phyloP scores from a whole-genome alignment of 2,888 invertebrate genomes.

The Archips xylosteana region DNA sequence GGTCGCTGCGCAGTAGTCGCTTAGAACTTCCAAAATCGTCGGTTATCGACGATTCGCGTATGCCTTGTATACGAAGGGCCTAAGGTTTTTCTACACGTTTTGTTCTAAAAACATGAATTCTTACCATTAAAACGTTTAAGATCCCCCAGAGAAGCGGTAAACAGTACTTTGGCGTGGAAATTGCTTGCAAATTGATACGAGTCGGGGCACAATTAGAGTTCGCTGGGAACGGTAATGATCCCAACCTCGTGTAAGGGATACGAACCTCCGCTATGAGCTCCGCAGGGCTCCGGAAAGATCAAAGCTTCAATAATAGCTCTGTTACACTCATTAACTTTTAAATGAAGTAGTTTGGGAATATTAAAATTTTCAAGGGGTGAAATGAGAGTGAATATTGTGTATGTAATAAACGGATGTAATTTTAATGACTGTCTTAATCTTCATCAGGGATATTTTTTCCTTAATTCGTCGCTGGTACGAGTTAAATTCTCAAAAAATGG shows the following conservation, averaged over 20 bases:
- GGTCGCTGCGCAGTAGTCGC: too few relatives aligned
- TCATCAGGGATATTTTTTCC: too few relatives aligned
- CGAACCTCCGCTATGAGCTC: slow-evolving; percentile 44
- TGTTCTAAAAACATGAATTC: too few relatives aligned
- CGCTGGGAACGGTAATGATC: slow-evolving; percentile 60
- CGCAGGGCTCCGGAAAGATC: slow-evolving; percentile 24
- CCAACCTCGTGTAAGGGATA: slow-evolving; percentile 48
- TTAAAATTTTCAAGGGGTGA: neutral
- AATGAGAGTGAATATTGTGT: neutral
- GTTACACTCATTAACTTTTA: slow-evolving; percentile 36
- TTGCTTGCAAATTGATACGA: slow-evolving; percentile 77
- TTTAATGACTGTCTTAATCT: neutral
- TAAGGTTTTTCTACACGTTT: too few relatives aligned
- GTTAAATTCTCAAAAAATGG: too few relatives aligned
- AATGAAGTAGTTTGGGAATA: slow-evolving; percentile 30
- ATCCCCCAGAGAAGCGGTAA: slow-evolving; percentile 29
- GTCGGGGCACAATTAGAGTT: slow-evolving; percentile 69
- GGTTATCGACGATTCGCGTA: too few relatives aligned
- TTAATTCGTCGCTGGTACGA: too few relatives aligned
- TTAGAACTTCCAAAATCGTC: too few relatives aligned
- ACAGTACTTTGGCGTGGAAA: slow-evolving; percentile 50
- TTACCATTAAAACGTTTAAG: neutral
- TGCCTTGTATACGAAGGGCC: too few relatives aligned
- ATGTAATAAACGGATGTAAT: slow-evolving; percentile 1
- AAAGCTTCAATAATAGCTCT: slow-evolving; percentile 30